Conservation (phyloP, 2,113 vertebrate species). For the Sinocyclocheilus anophthalmus region DNA sequence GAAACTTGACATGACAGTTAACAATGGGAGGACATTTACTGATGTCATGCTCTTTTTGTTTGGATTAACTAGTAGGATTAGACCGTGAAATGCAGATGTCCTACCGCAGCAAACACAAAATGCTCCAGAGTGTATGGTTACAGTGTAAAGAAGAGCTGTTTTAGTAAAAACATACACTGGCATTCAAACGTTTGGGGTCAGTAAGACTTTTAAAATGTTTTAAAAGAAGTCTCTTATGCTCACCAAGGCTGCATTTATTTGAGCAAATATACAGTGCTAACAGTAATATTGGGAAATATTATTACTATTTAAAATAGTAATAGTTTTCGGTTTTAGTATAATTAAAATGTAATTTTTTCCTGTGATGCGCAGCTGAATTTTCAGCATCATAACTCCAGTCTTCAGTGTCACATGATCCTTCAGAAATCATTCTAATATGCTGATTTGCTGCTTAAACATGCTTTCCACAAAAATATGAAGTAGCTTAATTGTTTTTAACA, state of each 20-base stretch:
- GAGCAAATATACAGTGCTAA: not conserved
- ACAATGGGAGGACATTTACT: not conserved
- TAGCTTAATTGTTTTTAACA: too few species aligned
- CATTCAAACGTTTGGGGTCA: not conserved
- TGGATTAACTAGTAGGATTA: not conserved
- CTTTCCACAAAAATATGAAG: too few species aligned
- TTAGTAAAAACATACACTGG: not conserved
- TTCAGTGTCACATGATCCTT: too few species aligned
- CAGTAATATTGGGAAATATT: not conserved
- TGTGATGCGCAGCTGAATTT: too few species aligned
- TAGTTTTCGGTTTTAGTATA: too few species aligned
- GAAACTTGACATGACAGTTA: constrained; percentile 12
- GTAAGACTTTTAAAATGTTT: not conserved
- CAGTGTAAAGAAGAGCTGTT: not conserved
- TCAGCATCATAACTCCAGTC: too few species aligned
- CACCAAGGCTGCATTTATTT: not conserved
- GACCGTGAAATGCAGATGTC: constrained; percentile 4
- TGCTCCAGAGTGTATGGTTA: not conserved
- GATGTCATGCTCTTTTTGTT: constrained; percentile 25
- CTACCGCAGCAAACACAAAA: not conserved
- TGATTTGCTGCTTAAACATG: too few species aligned
- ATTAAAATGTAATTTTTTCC: not conserved
- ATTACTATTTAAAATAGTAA: not conserved
- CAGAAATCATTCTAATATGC: too few species aligned
- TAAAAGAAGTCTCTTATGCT: not conserved